Evolutionary conservation across 1,140 invertebrate species (phyloP).

Genomic region (Drosophila subobscura): DNA sequence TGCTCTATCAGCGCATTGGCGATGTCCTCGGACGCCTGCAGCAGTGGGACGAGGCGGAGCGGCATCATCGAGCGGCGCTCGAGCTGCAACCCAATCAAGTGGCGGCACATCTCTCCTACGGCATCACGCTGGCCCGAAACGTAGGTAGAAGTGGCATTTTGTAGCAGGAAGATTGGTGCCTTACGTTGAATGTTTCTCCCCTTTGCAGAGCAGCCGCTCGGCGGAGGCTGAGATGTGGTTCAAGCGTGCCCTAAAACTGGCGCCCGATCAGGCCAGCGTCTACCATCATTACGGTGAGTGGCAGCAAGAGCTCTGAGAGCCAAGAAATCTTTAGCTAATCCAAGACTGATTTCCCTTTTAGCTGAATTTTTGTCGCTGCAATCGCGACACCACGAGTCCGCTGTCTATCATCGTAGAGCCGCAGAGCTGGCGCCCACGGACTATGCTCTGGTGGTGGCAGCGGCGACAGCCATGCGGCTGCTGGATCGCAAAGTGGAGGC

Average conservation of each 20-base stretch:
- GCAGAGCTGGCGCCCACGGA: slow-evolving; percentile 90
- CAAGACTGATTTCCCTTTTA: slow-evolving; percentile 81
- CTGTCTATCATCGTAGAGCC: slow-evolving; percentile 89
- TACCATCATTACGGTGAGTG: slow-evolving; percentile 93
- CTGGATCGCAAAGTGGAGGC: slow-evolving; percentile 90
- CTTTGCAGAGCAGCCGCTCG: slow-evolving; percentile 89
- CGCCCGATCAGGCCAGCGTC: slow-evolving; percentile 92
- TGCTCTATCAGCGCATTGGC: slow-evolving; percentile 84
- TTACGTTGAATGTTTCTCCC: not conserved
- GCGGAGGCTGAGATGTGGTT: slow-evolving; percentile 96
- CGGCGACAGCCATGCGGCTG: slow-evolving; percentile 93
- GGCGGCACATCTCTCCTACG: slow-evolving; percentile 95
- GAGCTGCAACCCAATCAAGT: slow-evolving; percentile 93
- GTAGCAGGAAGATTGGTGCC: not conserved
- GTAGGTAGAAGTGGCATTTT: slow-evolving; percentile 85
- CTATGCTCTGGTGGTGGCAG: slow-evolving; percentile 92
- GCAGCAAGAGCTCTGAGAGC: not conserved
- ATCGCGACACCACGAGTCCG: slow-evolving; percentile 91
- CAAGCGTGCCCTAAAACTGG: slow-evolving; percentile 91
- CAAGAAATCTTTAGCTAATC: not conserved
- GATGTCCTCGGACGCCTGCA: slow-evolving; percentile 93
- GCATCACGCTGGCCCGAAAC: slow-evolving; percentile 94
- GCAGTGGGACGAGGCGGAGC: slow-evolving; percentile 91
- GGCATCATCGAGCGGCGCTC: slow-evolving; percentile 92
- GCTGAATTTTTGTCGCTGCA: slow-evolving; percentile 93